Evolutionary conservation across 2,797 vertebrate species (phyloP).

Genomic region (Ptychobarbus kaznakovi): DNA sequence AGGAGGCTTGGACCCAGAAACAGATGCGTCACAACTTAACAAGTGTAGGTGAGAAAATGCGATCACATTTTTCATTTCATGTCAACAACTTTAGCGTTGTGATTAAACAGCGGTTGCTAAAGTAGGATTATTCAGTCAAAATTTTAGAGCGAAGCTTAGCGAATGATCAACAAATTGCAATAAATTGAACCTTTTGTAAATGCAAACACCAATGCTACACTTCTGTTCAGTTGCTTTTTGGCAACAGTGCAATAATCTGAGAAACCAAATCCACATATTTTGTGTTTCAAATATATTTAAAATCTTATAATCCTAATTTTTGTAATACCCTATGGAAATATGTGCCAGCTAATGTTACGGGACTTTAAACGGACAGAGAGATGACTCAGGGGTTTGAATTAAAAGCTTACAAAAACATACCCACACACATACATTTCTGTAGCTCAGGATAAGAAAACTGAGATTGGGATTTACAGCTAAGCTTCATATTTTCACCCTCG

Average conservation of each 20-base stretch:
- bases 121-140: not conserved
- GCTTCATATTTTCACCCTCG: conserved; percentile 78
- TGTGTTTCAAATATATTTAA: conserved; percentile 53
- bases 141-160: not conserved
- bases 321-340: conserved; percentile 59
- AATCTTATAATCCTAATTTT: conserved; percentile 69
- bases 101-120: not conserved
- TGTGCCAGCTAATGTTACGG: conserved; percentile 58
- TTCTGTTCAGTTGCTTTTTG: not conserved
- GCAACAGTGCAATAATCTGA: conserved; percentile 9
- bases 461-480: conserved; percentile 83
- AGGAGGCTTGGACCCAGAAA: not conserved
- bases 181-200: not conserved
- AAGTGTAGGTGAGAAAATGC: not conserved
- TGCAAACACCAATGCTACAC: not conserved
- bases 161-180: not conserved
- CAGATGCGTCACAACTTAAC: not conserved
- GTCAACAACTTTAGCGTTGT: not conserved
- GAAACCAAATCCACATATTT: conserved; percentile 23
- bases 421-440: conserved; percentile 76
- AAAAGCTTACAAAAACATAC: conserved; percentile 65
- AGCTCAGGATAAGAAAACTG: conserved; percentile 82
- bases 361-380: conserved; percentile 68
- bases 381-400: conserved; percentile 57
- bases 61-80: not conserved